phyloP scores from a whole-genome alignment of 2,113 vertebrate genomes.

The Pan troglodytes region DNA sequence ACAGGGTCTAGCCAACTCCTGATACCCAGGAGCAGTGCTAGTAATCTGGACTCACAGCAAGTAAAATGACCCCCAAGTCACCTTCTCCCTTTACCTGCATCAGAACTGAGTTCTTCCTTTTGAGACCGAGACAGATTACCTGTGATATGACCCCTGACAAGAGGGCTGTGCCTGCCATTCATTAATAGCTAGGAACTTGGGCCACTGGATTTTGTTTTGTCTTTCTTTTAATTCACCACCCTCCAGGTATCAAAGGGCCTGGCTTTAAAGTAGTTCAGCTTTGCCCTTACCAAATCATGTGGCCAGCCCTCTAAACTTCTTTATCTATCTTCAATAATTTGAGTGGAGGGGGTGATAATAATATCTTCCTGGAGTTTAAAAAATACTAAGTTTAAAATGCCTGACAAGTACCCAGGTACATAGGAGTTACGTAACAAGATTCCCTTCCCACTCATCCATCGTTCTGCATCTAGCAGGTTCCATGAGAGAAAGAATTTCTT shows the following conservation, averaged over 20 bases:
- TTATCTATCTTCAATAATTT: not conserved
- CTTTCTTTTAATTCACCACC: not conserved
- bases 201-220: not conserved
- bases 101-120: too few species aligned
- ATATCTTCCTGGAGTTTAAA: not conserved
- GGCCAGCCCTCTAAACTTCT: not conserved
- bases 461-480: not conserved
- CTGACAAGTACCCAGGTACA: not conserved
- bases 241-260: not conserved
- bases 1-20: not conserved
- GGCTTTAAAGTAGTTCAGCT: not conserved
- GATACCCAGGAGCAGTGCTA: not conserved
- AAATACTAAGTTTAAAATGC: conserved; percentile 2
- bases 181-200: not conserved
- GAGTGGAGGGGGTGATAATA: not conserved
- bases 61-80: too few species aligned
- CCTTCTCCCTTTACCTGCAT: not conserved
- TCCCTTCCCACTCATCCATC: not conserved
- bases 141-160: too few species aligned
- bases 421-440: not conserved
- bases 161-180: not conserved
- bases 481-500: not conserved
- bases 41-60: not conserved
- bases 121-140: not conserved
- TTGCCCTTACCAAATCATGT: not conserved